Conservation (phyloP, 2,113 vertebrate species). For the Crotalus viridis region DNA sequence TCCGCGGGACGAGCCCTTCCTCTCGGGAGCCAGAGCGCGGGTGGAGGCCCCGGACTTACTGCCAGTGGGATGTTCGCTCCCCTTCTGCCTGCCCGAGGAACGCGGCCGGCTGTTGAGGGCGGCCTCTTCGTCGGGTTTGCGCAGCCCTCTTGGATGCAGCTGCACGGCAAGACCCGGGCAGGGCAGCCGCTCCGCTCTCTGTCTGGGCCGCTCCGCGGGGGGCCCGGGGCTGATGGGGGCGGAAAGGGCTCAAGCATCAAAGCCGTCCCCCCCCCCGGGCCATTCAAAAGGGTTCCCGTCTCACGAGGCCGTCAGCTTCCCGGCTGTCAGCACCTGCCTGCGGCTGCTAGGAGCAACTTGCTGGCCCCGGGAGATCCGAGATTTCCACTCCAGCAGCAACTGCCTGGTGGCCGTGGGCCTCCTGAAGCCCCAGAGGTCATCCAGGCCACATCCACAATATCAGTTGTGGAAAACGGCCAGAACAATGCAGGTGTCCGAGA, state of each 20-base stretch:
- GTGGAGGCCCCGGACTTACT: too few relatives aligned
- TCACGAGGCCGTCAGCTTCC: too few relatives aligned
- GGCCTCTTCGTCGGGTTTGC: neutral
- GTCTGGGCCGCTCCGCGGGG: rapidly evolving
- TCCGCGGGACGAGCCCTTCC: too few relatives aligned
- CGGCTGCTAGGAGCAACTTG: neutral
- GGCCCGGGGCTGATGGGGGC: neutral
- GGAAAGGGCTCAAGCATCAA: neutral
- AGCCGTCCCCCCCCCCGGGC: too few relatives aligned
- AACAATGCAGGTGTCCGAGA: neutral
- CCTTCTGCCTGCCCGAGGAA: neutral
- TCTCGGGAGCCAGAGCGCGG: too few relatives aligned
- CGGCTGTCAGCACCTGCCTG: too few relatives aligned
- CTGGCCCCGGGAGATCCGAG: too few relatives aligned
- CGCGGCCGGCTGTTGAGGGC: neutral
- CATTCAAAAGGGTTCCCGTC: too few relatives aligned
- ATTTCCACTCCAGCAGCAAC: too few relatives aligned
- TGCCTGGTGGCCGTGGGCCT: neutral
- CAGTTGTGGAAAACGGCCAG: neutral
- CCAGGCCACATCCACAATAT: neutral
- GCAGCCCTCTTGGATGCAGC: neutral
- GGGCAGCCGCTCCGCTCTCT: neutral
- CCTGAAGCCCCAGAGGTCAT: neutral
- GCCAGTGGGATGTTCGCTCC: too few relatives aligned
- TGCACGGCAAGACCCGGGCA: neutral